phyloP scores from a whole-genome alignment of 2,888 invertebrate species.

The Smittia aterrima region DNA sequence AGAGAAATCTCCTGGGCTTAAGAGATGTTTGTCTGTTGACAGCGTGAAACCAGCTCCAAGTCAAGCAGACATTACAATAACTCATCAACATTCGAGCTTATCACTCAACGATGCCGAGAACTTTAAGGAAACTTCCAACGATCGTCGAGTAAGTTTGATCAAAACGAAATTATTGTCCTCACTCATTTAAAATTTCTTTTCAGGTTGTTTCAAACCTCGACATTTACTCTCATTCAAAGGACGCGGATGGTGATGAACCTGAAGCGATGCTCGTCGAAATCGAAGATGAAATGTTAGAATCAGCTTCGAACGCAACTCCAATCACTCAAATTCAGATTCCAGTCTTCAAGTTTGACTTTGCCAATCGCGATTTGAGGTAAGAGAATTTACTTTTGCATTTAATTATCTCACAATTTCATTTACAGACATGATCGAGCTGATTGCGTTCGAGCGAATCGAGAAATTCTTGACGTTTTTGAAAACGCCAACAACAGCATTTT shows the following conservation, averaged over 20 bases:
- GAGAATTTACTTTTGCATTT: neutral
- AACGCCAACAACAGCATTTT: constrained; percentile 8
- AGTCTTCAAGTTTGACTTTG: constrained; percentile 33
- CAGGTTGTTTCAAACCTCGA: constrained; percentile 22
- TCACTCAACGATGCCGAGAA: constrained; percentile 72
- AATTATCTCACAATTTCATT: neutral
- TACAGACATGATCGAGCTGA: neutral
- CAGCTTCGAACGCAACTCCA: constrained; percentile 59
- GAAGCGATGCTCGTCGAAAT: constrained; percentile 78
- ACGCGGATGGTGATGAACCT: constrained; percentile 55
- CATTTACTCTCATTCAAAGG: constrained; percentile 14
- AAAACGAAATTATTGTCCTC: neutral
- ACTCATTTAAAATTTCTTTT: neutral
- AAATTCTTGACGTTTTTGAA: neutral
- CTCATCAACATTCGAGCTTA: constrained; percentile 69
- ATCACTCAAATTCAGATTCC: constrained; percentile 32
- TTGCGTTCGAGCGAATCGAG: neutral
- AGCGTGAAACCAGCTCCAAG: constrained; percentile 62
- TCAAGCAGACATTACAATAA: constrained; percentile 53
- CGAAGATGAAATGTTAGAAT: constrained; percentile 76
- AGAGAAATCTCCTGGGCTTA: constrained; percentile 56
- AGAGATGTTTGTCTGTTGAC: constrained; percentile 74
- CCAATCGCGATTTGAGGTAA: constrained; percentile 13
- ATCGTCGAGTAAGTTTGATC: neutral
- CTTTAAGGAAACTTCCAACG: constrained; percentile 55